These are phyloP conservation scores for Sebastes miniatus DNA, from an alignment of 2,797 vertebrate species.

Conservation along the genomic window DNA sequence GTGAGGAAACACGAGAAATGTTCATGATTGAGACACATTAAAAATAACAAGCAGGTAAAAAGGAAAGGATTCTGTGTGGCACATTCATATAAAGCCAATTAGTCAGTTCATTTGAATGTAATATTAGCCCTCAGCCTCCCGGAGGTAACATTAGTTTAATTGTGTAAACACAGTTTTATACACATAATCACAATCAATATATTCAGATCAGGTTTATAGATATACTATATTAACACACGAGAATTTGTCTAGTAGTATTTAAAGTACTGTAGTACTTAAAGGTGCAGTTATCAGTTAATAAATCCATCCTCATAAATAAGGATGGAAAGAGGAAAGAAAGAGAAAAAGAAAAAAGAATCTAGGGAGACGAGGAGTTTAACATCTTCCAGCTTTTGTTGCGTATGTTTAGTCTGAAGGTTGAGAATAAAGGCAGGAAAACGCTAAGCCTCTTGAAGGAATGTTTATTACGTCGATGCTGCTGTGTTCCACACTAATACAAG, in stretches of 20 bases:
- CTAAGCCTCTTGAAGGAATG: slow-evolving; percentile 53
- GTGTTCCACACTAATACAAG: slow-evolving; percentile 59
- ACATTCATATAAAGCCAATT: background rate
- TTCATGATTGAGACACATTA: slow-evolving; percentile 8
- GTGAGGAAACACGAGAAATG: slow-evolving; percentile 22
- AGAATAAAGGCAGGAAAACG: slow-evolving; percentile 55
- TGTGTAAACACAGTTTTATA: background rate
- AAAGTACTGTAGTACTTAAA: background rate
- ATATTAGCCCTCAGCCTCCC: background rate
- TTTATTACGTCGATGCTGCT: slow-evolving; percentile 60
- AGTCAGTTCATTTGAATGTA: slow-evolving; percentile 8
- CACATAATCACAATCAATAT: background rate
- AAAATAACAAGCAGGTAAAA: slow-evolving; percentile 15
- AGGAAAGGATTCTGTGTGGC: background rate
- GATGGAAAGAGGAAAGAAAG: background rate
- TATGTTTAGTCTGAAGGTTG: slow-evolving; percentile 52
- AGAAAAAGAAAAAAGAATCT: slow-evolving; percentile 4
- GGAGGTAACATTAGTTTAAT: background rate
- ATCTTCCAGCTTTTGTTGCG: slow-evolving; percentile 34
- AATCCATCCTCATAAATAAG: slow-evolving; percentile 6
- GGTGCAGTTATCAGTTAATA: slow-evolving; percentile 2
- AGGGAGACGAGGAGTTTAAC: slow-evolving; percentile 36
- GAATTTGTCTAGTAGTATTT: background rate
- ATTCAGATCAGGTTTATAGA: background rate
- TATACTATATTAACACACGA: background rate